phyloP scores from a whole-genome alignment of 2,888 invertebrate species.

The Netelia inedita region DNA sequence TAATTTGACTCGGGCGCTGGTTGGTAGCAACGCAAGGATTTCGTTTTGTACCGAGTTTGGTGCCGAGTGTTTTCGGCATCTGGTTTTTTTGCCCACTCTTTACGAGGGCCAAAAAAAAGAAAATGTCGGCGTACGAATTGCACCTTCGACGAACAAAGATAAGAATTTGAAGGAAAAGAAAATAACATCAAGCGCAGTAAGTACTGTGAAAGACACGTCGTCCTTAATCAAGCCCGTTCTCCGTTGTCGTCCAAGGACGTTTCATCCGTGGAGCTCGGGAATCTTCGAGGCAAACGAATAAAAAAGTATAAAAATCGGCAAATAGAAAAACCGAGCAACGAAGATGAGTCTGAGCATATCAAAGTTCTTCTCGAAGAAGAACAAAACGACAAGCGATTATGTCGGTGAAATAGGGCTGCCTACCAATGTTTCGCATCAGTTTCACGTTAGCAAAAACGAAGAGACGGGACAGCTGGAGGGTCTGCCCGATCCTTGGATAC shows the following conservation, averaged over 20 bases:
- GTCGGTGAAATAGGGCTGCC: slow-evolving; percentile 92
- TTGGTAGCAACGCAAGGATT: background rate
- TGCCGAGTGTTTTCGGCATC: background rate
- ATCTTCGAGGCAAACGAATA: background rate
- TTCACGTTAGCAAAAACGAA: slow-evolving; percentile 94
- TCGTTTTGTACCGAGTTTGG: background rate
- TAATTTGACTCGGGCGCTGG: slow-evolving; percentile 21
- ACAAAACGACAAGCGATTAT: slow-evolving; percentile 78
- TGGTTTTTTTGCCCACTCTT: background rate
- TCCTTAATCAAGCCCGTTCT: background rate
- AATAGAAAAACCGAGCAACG: slow-evolving; percentile 50
- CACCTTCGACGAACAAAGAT: background rate
- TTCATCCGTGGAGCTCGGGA: background rate
- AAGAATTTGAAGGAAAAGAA: background rate
- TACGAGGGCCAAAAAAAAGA: background rate
- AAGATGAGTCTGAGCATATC: slow-evolving; percentile 83
- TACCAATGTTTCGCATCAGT: slow-evolving; percentile 93
- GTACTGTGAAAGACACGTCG: background rate
- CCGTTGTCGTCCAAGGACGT: background rate
- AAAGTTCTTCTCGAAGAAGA: slow-evolving; percentile 83
- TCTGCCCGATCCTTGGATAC: slow-evolving; percentile 93
- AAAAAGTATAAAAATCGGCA: slow-evolving; percentile 1
- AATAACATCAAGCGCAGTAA: background rate
- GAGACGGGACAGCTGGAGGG: slow-evolving; percentile 94
- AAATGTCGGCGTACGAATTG: slow-evolving; percentile 57